Evolutionary conservation across 2,113 vertebrate genomes (phyloP), one percentile per base, ranked within the genome.

Genomic region (Aviceda subcristata): DNA sequence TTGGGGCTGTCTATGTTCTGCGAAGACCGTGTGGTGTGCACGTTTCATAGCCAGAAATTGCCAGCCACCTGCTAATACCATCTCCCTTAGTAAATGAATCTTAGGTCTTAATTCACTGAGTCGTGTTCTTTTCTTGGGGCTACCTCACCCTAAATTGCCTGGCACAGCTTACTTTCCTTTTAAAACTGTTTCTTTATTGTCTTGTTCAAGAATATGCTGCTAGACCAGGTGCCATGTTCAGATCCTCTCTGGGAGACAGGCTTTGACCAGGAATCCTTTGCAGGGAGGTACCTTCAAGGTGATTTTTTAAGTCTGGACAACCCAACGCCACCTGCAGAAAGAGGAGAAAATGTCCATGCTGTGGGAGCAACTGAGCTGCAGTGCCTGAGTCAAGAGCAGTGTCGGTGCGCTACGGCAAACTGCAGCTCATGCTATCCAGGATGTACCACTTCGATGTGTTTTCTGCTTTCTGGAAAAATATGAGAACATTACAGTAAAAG

Each of bases 181-280:
- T 15, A 38, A 27, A 64, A 38, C n/a, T 43, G 17, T 73, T 88
- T 60, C 62, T 79, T 75, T 38, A 27, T 34, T 27, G 10, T 56
- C 15, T 10, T 29, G 2, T 19, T 92, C 46, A 66, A 97, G 95
- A 99, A 98, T 79, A 99, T 98, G 98, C 98, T 99, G 98, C 98
- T 99, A 29, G 98, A 98, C 68, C 97, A 97, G 88, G 90, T 98
- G 10, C 26, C 30, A 4, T 22, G 32, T 45, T 77, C 43, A 34
- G 26, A 53, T 72, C 23, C 53, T 63, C 36, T 57, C 34, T 45
- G 63, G 30, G 19, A 41, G 57, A 19, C 18, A 76, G 46, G 18
- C 5, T 56, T 30, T 76, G 53, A 45, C 82, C 96, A 98, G 56
- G 99, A 99, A 96, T 97, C 98, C 16, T 92, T 98, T 87, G 97